Evolutionary conservation across 2,888 invertebrate genomes (phyloP), one percentile per base, ranked within the genome.

Genomic region (Drosophila leonis): DNA sequence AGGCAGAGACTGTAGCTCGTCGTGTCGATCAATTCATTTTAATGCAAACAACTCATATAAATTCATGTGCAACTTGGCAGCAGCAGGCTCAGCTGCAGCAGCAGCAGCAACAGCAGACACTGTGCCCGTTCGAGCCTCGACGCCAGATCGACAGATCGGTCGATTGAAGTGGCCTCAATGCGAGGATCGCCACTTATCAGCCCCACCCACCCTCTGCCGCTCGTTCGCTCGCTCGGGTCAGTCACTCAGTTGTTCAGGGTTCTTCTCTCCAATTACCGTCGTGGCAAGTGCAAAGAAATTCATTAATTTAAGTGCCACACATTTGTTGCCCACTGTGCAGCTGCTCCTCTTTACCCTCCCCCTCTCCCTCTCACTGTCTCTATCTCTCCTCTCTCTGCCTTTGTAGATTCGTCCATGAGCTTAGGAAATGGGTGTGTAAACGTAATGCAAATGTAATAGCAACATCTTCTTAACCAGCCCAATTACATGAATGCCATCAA

Each of bases 281-380:
- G 78, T 78, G 85, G 75, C 80, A 86, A 86, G 85, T 86, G 85
- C 88, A 86, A 86, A 86, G 86, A 86, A 88, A 86, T 86, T 86
- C 85, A 86, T 86, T 86, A 86, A 86, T 86, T 86, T 86, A 88
- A 86, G 86, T 86, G 88, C 87, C 87, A 82, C 86, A 88, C 85
- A 86, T 86, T 86, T 88, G 87, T 83, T 72, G 87, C 72, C 83
- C 86, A 88, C 85, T 88, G 85, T 75, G 83, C 88, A 74, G 73
- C 79, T 44, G 15, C 48, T 37, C 48, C 24, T 35, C 13, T 7
- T 7, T 13, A 12, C 18, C 15, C 12, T 12, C n/a, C 1, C 24
- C 1, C 39, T 1, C 4, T 18, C 12, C 1, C 2, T 10, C 18
- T 13, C 15, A 1, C 33, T 13, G 15, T 24, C 24, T 15, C 51